phyloP scores from a whole-genome alignment of 2,888 invertebrate species.

The Philereme vetulata region DNA sequence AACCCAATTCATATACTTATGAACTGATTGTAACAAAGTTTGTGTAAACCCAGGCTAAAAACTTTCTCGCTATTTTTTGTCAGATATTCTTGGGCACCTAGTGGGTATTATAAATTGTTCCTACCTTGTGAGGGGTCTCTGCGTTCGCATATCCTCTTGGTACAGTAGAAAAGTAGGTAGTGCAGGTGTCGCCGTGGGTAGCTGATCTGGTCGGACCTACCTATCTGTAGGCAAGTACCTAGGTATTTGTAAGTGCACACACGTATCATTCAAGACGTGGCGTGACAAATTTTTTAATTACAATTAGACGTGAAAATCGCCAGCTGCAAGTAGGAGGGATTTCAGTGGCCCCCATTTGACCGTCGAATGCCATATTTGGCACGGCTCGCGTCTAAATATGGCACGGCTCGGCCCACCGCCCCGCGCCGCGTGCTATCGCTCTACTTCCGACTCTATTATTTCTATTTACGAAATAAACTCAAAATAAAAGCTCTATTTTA shows the following conservation, averaged over 20 bases:
- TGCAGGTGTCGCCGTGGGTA: background rate
- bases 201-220: constrained; percentile 27
- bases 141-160: too few relatives aligned
- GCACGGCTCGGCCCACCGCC: constrained; percentile 87
- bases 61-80: too few relatives aligned
- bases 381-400: constrained; percentile 92
- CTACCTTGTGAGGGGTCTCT: too few relatives aligned
- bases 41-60: too few relatives aligned
- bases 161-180: background rate
- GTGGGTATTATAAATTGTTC: too few relatives aligned
- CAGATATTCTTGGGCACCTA: too few relatives aligned
- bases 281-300: constrained; percentile 82
- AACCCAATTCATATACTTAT: too few relatives aligned
- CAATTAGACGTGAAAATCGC: constrained; percentile 79
- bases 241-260: constrained; percentile 37
- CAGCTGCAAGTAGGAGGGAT: constrained; percentile 88
- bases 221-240: constrained; percentile 35
- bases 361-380: constrained; percentile 92
- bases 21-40: too few relatives aligned
- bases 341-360: constrained; percentile 91
- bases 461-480: constrained; percentile 84
- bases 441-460: constrained; percentile 82
- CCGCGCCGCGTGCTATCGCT: constrained; percentile 60
- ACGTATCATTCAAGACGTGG: constrained; percentile 58
- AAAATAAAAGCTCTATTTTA: constrained; percentile 83